Evolutionary conservation across 2,113 vertebrate species (phyloP), one percentile per base, ranked within the genome.

Genomic region (Lontra canadensis): DNA sequence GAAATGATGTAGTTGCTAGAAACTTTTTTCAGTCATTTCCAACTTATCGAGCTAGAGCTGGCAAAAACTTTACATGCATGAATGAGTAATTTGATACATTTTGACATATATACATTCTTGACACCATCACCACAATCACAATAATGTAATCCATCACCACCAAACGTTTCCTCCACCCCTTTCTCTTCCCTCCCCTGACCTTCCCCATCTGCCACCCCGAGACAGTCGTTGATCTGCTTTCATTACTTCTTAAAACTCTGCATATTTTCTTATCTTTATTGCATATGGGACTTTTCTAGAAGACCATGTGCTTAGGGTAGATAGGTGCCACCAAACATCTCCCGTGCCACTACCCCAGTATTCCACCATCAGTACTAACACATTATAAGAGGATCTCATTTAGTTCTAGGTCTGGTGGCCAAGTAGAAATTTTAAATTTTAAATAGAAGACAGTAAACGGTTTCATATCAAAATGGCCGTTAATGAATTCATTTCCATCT

Each of bases 21-120:
- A 87, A 74, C 39, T 23, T 94, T 86, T 86, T 71, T n/a, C 49
- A 52, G 63, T 89, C 90, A 67, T 74, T 90, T 97, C 47, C 88
- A 86, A 11, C 69, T 95, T 93, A 52, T 31, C 73, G 87, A 80
- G 44, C 7, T 65, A 26, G 73, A 49, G 76, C 26, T 59, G 76
- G 39, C 23, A n/a, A 47, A 29, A 34, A 69, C 47, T 59, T 82
- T 25, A 82, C n/a, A n/a, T 34, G 74, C 71, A 71, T 84, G 31
- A 88, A 61, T 65, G 18, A 61, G 26, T 55, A 21, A 8, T 39
- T 55, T 52, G 78, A 23, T 65, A 36, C 23, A 49, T 52, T 79
- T 6, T 71, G 67, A 76, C n/a, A 18, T 65, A n/a, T 5, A n/a
- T 52, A 69, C 39, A n/a, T 31, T 8, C 10, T 13, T 90, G 14